Evolutionary conservation across 2,888 invertebrate genomes (phyloP).

Genomic region (Netelia virgata): DNA sequence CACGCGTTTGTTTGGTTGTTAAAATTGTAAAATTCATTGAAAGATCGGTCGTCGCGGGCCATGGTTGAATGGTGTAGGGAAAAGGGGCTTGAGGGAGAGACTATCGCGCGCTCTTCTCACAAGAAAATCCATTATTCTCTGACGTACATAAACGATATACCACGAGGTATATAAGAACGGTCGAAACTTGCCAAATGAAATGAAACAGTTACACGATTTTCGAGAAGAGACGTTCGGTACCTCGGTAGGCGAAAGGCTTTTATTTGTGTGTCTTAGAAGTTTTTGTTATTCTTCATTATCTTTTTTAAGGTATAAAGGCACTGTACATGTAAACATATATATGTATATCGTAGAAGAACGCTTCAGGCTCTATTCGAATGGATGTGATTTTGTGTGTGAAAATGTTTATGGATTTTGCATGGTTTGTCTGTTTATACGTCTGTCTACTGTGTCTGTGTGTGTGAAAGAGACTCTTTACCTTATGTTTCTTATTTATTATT

Average conservation of each 20-base stretch:
- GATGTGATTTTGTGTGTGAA: constrained; percentile 22
- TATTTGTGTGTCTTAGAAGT: constrained; percentile 52
- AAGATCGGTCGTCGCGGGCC: constrained; percentile 63
- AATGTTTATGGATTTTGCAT: constrained; percentile 65
- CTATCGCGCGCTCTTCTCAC: constrained; percentile 66
- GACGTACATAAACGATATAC: constrained; percentile 57
- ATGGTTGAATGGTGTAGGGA: neutral
- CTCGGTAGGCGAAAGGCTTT: constrained; percentile 49
- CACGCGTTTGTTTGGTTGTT: constrained; percentile 74
- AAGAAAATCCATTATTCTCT: constrained; percentile 59
- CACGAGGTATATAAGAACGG: constrained; percentile 63
- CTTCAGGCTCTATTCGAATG: constrained; percentile 74
- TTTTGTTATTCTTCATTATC: constrained; percentile 41
- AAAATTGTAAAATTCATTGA: constrained; percentile 77
- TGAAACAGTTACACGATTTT: constrained; percentile 36
- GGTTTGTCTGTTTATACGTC: constrained; percentile 41
- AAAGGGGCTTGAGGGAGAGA: constrained; percentile 53
- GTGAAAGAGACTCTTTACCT: constrained; percentile 72
- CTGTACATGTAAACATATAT: constrained; percentile 82
- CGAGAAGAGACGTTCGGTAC: constrained; percentile 56
- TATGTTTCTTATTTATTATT: constrained; percentile 32
- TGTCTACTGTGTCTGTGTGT: neutral
- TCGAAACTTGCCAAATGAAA: constrained; percentile 4
- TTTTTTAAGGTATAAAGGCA: constrained; percentile 82
- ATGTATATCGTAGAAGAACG: constrained; percentile 75